Base-by-base conservation (phyloP, 2,888 invertebrate genomes). In the Phyllotreta cruciferae region DNA sequence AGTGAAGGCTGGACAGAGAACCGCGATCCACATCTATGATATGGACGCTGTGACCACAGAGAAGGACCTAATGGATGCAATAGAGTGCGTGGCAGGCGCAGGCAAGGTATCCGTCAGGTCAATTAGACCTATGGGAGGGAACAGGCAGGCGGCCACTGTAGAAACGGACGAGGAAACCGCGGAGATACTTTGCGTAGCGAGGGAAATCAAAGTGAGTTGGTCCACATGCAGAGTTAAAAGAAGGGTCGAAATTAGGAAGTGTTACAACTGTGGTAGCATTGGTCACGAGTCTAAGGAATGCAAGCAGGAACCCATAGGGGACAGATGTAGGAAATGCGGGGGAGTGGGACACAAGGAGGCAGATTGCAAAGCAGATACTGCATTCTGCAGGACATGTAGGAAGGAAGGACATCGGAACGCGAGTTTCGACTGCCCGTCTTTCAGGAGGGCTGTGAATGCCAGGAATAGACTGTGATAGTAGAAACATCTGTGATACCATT, bases 351-450 rank as follows among this genome's bases (percentile, higher is more conserved):
- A 50, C 13, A 50, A 50, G 50, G 10, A 24, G 34, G 36, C 24
- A 1, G 50, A 50, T 3, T 50, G 50, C 34, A 50, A 44, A 44
- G 9, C 8, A 8, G 9, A 34, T 1, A 14, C 9, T 1, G 1
- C 7, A 13, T 50, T 11, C 10, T 50, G 35, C 35, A 13, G 50
- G 50, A 34, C 50, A 14, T 50, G 44, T 11, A 44, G 14, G 11
- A 14, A 44, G 10, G 24, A 4, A 24, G 24, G 24, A 4, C 24
- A 24, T 4, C 24, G 24, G 4, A 24, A 24, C 24, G 24, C 24
- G 2, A 24, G 24, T 4, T 24, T 24, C 4, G 24, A 4, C 1
- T 24, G 24, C 24, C 24, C 24, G 4, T 24, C 4, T 4, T 24
- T 24, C 24, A 24, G 24, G 4, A 24, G 4, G 24, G 24, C 24